These are phyloP conservation scores for Buceros bicornis DNA, from an alignment of 2,797 vertebrate genomes.

Conservation along the genomic window DNA sequence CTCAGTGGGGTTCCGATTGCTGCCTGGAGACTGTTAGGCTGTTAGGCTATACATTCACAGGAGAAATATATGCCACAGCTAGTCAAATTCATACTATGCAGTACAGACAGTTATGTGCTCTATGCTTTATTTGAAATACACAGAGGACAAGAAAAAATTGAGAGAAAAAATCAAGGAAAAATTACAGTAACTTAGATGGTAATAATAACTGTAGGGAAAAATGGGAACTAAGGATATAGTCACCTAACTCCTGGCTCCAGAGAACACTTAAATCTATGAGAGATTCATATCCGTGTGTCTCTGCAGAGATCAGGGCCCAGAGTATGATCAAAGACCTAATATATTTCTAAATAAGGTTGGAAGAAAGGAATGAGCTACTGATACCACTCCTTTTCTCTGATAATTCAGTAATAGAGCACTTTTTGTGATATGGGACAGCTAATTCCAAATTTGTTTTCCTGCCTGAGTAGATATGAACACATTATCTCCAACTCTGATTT, in stretches of 20 bases:
- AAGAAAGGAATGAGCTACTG: background rate
- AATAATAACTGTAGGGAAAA: background rate
- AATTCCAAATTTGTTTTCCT: background rate
- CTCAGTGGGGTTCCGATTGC: conserved; percentile 37
- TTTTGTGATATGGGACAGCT: background rate
- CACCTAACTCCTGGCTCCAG: background rate
- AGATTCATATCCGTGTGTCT: background rate
- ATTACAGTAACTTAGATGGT: background rate
- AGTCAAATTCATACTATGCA: background rate
- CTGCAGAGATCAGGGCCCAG: background rate
- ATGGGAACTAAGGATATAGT: background rate
- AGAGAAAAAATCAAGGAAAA: background rate
- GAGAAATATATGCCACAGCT: conserved; percentile 24
- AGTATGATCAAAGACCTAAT: background rate
- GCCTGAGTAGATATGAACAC: background rate
- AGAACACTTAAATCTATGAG: background rate
- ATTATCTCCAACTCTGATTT: background rate
- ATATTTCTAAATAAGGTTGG: background rate
- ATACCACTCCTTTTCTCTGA: background rate
- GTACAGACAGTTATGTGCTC: background rate
- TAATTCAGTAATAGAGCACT: conserved; percentile 35
- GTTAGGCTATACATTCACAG: conserved; percentile 4
- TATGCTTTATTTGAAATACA: background rate
- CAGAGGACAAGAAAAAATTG: background rate
- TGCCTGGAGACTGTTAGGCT: conserved; percentile 26